Conservation (phyloP, 2,113 vertebrate genomes). For the Megalops atlanticus region DNA sequence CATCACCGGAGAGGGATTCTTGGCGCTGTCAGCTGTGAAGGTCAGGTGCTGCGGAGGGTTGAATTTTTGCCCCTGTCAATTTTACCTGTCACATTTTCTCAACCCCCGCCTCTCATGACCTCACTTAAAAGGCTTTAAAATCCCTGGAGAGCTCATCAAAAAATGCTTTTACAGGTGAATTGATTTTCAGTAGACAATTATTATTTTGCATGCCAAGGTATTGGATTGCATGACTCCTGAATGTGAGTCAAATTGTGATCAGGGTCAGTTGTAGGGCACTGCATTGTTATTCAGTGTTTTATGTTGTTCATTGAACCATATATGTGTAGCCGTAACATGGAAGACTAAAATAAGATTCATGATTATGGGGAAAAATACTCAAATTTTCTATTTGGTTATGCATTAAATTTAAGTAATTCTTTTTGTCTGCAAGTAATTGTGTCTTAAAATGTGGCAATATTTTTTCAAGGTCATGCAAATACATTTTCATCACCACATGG, state of each 20-base stretch:
- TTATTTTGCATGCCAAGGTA: not conserved
- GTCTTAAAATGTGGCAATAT: not conserved
- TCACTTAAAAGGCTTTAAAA: not conserved
- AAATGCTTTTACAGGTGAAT: slow-evolving; percentile 38
- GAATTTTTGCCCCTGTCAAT: slow-evolving; percentile 4
- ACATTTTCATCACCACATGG: not conserved
- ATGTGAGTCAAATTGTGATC: not conserved
- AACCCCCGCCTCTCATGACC: not conserved
- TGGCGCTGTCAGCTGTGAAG: slow-evolving; percentile 38
- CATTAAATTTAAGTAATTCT: not conserved
- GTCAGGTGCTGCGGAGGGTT: slow-evolving; percentile 33
- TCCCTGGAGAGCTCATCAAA: slow-evolving; percentile 40
- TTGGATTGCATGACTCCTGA: slow-evolving; percentile 19
- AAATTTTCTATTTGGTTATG: not conserved
- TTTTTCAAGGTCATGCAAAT: not conserved
- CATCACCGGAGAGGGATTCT: not conserved
- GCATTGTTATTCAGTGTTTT: not conserved
- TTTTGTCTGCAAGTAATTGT: not conserved
- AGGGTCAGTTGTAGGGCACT: not conserved
- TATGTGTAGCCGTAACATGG: not conserved
- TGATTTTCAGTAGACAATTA: slow-evolving; percentile 36
- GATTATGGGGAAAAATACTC: not conserved
- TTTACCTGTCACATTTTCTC: not conserved
- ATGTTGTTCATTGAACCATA: not conserved
- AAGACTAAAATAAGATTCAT: not conserved